Conservation (phyloP, 2,797 vertebrate species). For the Parauchenoglanis punctatus region DNA sequence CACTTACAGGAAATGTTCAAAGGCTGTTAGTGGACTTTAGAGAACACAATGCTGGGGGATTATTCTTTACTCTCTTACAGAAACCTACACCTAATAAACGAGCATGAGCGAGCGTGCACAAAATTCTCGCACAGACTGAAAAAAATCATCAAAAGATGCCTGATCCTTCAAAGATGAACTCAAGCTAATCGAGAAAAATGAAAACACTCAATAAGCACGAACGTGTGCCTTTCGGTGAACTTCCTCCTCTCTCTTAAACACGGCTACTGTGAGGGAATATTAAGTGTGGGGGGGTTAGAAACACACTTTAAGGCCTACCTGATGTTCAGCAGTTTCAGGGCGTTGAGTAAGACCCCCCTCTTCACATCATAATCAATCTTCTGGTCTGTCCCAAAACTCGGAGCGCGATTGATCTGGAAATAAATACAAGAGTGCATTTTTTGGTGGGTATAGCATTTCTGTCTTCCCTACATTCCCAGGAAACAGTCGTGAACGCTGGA, state of each 20-base stretch:
- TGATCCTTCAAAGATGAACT: constrained; percentile 47
- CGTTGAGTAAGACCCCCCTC: constrained; percentile 91
- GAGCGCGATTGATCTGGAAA: constrained; percentile 95
- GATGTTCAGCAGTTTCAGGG: constrained; percentile 94
- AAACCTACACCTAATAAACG: constrained; percentile 10
- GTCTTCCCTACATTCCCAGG: not conserved
- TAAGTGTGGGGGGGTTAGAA: not conserved
- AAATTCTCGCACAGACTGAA: constrained; percentile 8
- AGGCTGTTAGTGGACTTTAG: not conserved
- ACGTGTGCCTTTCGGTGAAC: constrained; percentile 52
- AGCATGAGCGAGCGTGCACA: not conserved
- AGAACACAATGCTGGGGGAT: not conserved
- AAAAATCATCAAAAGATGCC: constrained; percentile 53
- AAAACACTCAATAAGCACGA: constrained; percentile 58
- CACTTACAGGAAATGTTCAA: constrained; percentile 6
- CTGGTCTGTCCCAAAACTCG: constrained; percentile 98
- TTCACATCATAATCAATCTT: constrained; percentile 98
- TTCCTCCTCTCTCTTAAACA: constrained; percentile 36
- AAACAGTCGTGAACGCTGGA: not conserved
- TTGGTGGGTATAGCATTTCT: not conserved
- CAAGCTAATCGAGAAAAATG: constrained; percentile 55
- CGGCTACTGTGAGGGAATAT: constrained; percentile 28
- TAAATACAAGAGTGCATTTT: constrained; percentile 52
- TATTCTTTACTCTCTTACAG: not conserved
- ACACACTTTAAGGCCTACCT: constrained; percentile 74